Base-by-base conservation (phyloP, 2,797 vertebrate genomes). In the Mus minutoides region DNA sequence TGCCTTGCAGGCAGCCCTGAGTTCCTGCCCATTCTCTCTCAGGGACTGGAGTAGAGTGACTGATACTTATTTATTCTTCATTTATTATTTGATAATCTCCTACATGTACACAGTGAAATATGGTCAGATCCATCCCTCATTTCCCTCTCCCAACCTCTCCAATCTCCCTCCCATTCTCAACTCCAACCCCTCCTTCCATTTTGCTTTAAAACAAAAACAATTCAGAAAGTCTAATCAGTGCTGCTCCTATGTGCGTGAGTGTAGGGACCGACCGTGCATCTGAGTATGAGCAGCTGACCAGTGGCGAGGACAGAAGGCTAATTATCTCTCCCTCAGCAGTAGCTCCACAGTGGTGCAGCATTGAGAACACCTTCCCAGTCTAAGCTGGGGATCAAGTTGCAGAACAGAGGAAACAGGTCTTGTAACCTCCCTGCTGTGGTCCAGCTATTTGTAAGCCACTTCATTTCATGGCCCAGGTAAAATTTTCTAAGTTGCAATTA, bases 401-500 rank as follows among this genome's bases (percentile, higher is more conserved):
- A 46, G 31, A 75, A 46, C 58, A 13, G 31, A 90, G 40, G 26
- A 94, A 82, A 67, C 16, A 21, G 37, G 13, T 79, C 83, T 58
- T 49, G 16, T 71, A 46, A 67, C 24, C 17, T 58, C 6, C 29
- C 21, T 91, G 26, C 56, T 94, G 52, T 82, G 19, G 49, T 89
- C 21, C 19, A 34, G 90, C 54, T 79, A 37, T 56, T 67, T 85
- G 62, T 90, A 16, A 80, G 29, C 37, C 24, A 16, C 83, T 87
- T 60, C 10, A 16, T 83, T 49, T 54, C 67, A 67, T 31, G 0
- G 29, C 37, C 7, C 11, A 46, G 6, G 64, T 11, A 22, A 73
- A n/a, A 49, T 78, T 84, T 86, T 84, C 34, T 82, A 92, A 92
- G 17, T 76, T 80, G 58, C 34, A 92, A 85, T 69, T 49, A 16